Evolutionary conservation across 2,888 invertebrate genomes (phyloP).

Genomic region (Ashinkailepas kermadecensis): DNA sequence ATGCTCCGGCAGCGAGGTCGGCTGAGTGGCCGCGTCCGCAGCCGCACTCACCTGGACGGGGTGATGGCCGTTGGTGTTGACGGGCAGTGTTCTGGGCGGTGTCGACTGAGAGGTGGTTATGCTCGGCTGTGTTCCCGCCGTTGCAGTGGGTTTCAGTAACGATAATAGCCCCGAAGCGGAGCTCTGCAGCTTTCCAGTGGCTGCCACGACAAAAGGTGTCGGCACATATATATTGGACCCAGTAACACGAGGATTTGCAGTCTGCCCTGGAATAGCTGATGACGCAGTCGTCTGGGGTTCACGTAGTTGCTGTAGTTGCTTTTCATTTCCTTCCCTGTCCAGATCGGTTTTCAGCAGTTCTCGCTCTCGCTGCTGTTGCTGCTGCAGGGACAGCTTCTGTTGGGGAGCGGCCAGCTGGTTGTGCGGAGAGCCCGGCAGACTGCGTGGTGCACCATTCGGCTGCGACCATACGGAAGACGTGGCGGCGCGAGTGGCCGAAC

Average conservation of each 20-base stretch:
- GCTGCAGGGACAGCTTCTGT: neutral
- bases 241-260: neutral
- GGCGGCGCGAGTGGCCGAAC: neutral
- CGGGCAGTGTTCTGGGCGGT: neutral
- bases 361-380: constrained; percentile 9
- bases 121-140: neutral
- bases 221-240: neutral
- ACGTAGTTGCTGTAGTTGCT: neutral
- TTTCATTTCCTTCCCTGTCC: neutral
- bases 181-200: neutral
- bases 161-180: neutral
- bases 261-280: too few species aligned
- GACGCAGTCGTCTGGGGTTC: neutral
- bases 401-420: neutral
- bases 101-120: neutral
- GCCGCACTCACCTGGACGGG: neutral
- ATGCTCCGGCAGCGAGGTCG: neutral
- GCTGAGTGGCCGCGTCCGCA: neutral
- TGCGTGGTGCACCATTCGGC: too few species aligned
- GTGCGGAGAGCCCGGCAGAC: neutral
- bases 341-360: neutral
- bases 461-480: neutral
- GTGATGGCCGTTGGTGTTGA: neutral
- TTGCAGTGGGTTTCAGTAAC: neutral
- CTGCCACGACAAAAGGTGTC: neutral